A percentile compares a stretch with the other conserved stretches of the same genome.
These are phyloP conservation scores for Trachops cirrhosus DNA, from an alignment of 2,797 vertebrate genomes.

Conservation along the genomic window DNA sequence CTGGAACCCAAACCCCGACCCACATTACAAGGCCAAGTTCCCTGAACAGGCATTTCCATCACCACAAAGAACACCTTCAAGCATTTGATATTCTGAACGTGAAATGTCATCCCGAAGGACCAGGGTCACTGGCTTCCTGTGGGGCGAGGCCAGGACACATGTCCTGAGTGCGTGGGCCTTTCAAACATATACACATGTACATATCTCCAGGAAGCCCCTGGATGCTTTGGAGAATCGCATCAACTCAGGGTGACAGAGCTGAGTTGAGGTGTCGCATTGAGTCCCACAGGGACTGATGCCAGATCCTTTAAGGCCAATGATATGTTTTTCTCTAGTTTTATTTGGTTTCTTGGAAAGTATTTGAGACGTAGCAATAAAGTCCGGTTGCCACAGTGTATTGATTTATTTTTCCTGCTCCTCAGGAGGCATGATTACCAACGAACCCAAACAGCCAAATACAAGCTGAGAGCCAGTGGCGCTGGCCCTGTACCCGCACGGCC, in stretches of 20 bases:
- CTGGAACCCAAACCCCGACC: too few species aligned
- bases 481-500: background rate
- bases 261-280: too few species aligned
- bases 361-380: background rate
- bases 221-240: background rate
- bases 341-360: background rate
- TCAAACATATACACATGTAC: accelerated
- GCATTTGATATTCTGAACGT: accelerated
- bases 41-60: too few species aligned
- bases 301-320: background rate
- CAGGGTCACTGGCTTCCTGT: background rate
- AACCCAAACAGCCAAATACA: background rate
- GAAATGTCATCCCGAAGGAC: background rate
- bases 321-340: background rate
- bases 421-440: too few species aligned
- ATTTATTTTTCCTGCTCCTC: background rate
- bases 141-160: accelerated
- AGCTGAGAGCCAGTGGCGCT: accelerated
- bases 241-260: background rate
- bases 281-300: background rate
- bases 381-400: background rate
- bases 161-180: background rate
- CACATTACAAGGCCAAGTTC: background rate
- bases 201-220: background rate
- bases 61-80: background rate